Evolutionary conservation across 2,888 invertebrate genomes (phyloP), one percentile per base, ranked within the genome.

Genomic region (Agonopterix heracliana): DNA sequence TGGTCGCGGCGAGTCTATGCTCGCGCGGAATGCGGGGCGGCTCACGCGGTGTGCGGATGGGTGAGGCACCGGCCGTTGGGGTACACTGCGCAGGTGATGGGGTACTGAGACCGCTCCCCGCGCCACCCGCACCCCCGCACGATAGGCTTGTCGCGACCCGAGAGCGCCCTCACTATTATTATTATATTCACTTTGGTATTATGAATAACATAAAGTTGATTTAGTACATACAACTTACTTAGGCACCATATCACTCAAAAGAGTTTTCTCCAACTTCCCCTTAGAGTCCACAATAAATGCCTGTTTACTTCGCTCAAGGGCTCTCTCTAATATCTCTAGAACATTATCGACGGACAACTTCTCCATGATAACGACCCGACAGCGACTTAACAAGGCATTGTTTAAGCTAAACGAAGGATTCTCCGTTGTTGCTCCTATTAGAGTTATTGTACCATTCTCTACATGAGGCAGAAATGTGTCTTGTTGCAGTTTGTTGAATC

Each of bases 391-490:
- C 35, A 96, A 76, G 0, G 96, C 95, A 57, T 92, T 92, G 77
- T 96, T 96, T 45, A 96, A 89, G 64, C 92, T 93, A 72, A 95
- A 96, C 0, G 95, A 95, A n/a, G 96, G 96, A 77, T 96, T 96
- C 75, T 96, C 96, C 40, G 96, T 96, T 0, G 96, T 96, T 0
- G 96, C 96, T 34, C 96, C 96, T 51, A 96, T 90, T 51, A 96
- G 78, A 42, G 90, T 92, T 38, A 96, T 92, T 26, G 93, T 93
- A 0, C 96, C 96, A 74, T 91, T 92, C 75, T 96, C 96, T 11
- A 96, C 92, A 74, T 94, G 93, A 2, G 94, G 92, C 51, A 96
- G 74, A 76, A 96, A 94, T 46, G 92, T 91, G 72, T 96, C 95
- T 84, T 96, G 96, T 65, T 96, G 96, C 17, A 91, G 80, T 80